A percentile compares a stretch with the other conserved stretches of the same genome.
Evolutionary conservation across 1,140 invertebrate species (phyloP).

Genomic region (Drosophila orosa): DNA sequence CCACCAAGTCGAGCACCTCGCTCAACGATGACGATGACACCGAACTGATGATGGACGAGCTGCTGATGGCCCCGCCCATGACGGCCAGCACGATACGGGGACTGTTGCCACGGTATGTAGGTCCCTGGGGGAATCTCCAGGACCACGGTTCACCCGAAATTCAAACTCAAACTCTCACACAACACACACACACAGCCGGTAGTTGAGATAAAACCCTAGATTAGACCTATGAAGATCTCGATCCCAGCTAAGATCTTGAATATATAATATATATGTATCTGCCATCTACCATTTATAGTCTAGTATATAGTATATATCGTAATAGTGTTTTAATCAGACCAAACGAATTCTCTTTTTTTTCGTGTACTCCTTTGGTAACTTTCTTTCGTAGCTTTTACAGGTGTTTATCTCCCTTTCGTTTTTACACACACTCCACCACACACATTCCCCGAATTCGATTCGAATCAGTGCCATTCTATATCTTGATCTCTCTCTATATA

Average conservation of each 20-base stretch:
- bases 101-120: conserved; percentile 86
- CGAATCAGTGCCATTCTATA: conserved; percentile 25
- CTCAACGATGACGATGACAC: conserved; percentile 88
- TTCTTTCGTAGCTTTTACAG: conserved; percentile 79
- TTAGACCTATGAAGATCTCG: conserved; percentile 8
- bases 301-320: conserved; percentile 28
- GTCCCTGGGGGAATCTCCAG: not conserved
- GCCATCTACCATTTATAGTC: conserved; percentile 5
- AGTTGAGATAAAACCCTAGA: conserved; percentile 9
- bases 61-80: conserved; percentile 89
- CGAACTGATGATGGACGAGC: conserved; percentile 89
- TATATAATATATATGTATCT: conserved; percentile 31
- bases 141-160: not conserved
- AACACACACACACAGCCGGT: conserved; percentile 4
- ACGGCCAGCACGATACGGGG: conserved; percentile 88
- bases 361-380: conserved; percentile 49
- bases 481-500: conserved; percentile 4
- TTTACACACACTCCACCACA: conserved; percentile 15
- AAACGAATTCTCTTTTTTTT: conserved; percentile 62
- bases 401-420: conserved; percentile 65
- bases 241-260: not conserved
- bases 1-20: conserved; percentile 87
- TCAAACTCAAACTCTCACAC: not conserved
- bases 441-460: conserved; percentile 26
- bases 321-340: conserved; percentile 46